A percentile compares a stretch with the other conserved stretches of the same genome.
Conservation (phyloP, 2,113 vertebrate genomes). For the Dipodomys merriami region DNA sequence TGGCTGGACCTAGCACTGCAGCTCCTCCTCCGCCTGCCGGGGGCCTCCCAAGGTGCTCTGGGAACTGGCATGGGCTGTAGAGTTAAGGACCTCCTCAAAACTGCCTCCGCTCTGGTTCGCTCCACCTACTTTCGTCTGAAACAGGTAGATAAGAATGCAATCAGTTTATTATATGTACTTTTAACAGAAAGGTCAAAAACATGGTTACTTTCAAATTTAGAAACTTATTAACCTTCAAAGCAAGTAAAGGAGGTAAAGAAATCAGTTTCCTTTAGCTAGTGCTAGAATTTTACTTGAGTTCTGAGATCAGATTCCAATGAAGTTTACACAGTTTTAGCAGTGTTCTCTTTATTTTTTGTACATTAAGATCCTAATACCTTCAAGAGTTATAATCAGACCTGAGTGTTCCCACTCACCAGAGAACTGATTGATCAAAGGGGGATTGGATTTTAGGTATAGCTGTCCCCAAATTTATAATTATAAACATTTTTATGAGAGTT, state of each 20-base stretch:
- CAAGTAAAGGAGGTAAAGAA: neutral
- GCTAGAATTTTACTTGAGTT: neutral
- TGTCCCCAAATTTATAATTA: neutral
- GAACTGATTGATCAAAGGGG: neutral
- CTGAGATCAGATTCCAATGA: neutral
- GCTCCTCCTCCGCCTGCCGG: constrained; percentile 84
- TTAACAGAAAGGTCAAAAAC: neutral
- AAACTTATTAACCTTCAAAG: neutral
- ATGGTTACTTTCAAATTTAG: neutral
- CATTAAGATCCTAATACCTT: neutral
- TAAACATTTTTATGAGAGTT: neutral
- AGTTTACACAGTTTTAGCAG: neutral
- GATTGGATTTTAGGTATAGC: neutral
- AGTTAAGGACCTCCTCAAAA: constrained; percentile 98
- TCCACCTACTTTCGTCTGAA: constrained; percentile 94
- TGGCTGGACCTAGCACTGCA: constrained; percentile 85
- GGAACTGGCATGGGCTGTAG: constrained; percentile 93
- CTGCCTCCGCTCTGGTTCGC: constrained; percentile 87
- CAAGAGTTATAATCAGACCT: neutral
- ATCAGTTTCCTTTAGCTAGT: neutral
- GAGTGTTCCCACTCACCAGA: neutral
- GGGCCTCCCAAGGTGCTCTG: constrained; percentile 89
- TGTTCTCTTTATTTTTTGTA: neutral
- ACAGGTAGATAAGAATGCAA: neutral
- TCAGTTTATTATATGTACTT: neutral